A percentile compares a stretch with the other conserved stretches of the same genome.
phyloP scores from a whole-genome alignment of 2,797 vertebrate species.

The Enteromius anoplus region DNA sequence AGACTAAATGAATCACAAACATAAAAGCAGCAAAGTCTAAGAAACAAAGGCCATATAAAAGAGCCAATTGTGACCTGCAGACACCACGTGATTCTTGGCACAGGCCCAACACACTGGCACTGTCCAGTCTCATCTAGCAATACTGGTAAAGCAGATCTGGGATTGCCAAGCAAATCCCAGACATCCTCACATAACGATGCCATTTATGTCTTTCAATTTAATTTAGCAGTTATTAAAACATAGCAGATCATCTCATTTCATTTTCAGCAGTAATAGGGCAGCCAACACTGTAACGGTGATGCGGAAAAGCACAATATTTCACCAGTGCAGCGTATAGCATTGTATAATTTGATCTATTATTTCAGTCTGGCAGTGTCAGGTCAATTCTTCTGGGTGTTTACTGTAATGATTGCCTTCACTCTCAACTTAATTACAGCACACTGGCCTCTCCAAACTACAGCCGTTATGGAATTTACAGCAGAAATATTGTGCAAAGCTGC shows the following conservation, averaged over 20 bases:
- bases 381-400: conserved; percentile 48
- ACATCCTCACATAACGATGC: conserved; percentile 2
- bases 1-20: conserved; percentile 7
- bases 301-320: conserved; percentile 34
- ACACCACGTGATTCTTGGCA: conserved; percentile 58
- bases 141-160: conserved; percentile 29
- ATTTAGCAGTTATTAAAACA: conserved; percentile 25
- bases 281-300: background rate
- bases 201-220: background rate
- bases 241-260: background rate
- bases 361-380: conserved; percentile 32
- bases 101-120: conserved; percentile 45
- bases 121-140: conserved; percentile 18
- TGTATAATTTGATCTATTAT: conserved; percentile 48
- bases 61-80: conserved; percentile 43
- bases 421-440: conserved; percentile 51
- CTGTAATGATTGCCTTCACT: conserved; percentile 53
- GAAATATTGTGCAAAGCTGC: conserved; percentile 7
- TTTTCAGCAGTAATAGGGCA: conserved; percentile 25
- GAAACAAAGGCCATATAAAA: conserved; percentile 52
- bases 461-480: conserved; percentile 45
- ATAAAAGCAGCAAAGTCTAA: conserved; percentile 7
- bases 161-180: conserved; percentile 24
- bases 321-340: background rate
- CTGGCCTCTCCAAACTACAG: conserved; percentile 42